Evolutionary conservation across 2,113 vertebrate species (phyloP).

Genomic region (Dunckerocampus dactyliophorus): DNA sequence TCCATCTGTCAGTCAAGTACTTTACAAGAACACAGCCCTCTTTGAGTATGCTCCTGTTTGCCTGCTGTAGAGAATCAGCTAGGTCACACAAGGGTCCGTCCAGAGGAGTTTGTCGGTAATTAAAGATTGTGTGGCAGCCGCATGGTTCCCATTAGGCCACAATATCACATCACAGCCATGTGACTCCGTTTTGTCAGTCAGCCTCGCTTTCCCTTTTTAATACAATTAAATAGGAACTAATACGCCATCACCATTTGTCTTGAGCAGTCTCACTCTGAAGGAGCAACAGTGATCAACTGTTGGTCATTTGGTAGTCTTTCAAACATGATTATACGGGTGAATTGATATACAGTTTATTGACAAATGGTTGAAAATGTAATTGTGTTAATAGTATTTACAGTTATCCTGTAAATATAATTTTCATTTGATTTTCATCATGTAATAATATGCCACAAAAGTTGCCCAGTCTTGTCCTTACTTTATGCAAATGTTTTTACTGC

Average conservation of each 20-base stretch:
- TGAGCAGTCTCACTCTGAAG: constrained; percentile 8
- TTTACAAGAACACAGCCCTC: constrained; percentile 29
- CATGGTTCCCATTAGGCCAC: constrained; percentile 61
- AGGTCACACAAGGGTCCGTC: constrained; percentile 53
- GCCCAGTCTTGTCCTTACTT: too few relatives aligned
- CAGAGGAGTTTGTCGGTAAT: constrained; percentile 55
- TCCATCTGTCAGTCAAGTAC: constrained; percentile 45
- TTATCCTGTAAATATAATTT: too few relatives aligned
- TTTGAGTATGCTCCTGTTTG: constrained; percentile 32
- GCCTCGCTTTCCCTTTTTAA: constrained; percentile 32
- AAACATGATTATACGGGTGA: too few relatives aligned
- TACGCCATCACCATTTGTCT: constrained; percentile 31
- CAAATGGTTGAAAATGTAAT: too few relatives aligned
- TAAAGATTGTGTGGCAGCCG: constrained; percentile 60
- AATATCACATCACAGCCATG: constrained; percentile 48
- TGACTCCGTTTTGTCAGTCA: constrained; percentile 49
- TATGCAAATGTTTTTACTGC: too few relatives aligned
- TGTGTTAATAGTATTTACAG: too few relatives aligned
- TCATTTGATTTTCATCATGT: too few relatives aligned
- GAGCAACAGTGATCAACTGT: background rate
- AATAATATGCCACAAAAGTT: too few relatives aligned
- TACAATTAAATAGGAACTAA: constrained; percentile 45
- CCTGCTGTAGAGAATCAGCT: constrained; percentile 43
- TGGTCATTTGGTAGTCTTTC: too few relatives aligned
- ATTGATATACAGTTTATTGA: too few relatives aligned